These are phyloP conservation scores for Perca schrenkii DNA, from an alignment of 2,113 vertebrate species.

Conservation along the genomic window DNA sequence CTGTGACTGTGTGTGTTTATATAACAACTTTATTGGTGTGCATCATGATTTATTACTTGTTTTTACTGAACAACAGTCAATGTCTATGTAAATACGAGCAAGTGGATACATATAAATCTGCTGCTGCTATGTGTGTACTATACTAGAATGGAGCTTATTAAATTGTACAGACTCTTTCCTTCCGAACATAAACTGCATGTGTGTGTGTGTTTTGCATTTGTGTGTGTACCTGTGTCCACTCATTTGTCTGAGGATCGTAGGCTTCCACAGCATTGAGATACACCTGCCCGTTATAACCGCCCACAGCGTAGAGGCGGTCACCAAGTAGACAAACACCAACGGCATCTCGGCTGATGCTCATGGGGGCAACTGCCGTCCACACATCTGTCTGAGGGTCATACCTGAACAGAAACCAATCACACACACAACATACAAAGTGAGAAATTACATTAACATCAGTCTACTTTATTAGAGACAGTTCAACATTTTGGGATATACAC, in stretches of 20 bases:
- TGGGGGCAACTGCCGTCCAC: constrained; percentile 98
- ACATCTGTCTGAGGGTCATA: constrained; percentile 98
- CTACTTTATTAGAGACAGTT: not conserved
- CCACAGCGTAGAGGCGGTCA: constrained; percentile 95
- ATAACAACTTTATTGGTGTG: constrained; percentile 8
- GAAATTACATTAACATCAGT: not conserved
- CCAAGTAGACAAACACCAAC: constrained; percentile 98
- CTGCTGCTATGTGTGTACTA: not conserved
- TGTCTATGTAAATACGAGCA: not conserved
- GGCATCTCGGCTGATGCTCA: constrained; percentile 97
- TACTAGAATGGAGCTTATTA: not conserved
- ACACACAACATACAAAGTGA: constrained; percentile 5
- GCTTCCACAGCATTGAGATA: constrained; percentile 97
- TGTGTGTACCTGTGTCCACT: constrained; percentile 97
- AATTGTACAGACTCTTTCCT: not conserved
- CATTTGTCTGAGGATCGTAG: constrained; percentile 97
- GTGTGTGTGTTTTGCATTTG: constrained; percentile 42
- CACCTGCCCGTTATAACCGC: constrained; percentile 96
- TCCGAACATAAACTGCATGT: not conserved
- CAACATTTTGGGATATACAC: not conserved
- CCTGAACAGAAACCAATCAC: constrained; percentile 75
- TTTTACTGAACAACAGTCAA: constrained; percentile 1
- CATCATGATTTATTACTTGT: constrained; percentile 19
- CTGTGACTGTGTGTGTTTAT: constrained; percentile 26
- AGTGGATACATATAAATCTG: not conserved